A percentile compares a stretch with the other conserved stretches of the same genome.
phyloP scores from a whole-genome alignment of 2,797 vertebrate species.

The Siniperca scherzeri region DNA sequence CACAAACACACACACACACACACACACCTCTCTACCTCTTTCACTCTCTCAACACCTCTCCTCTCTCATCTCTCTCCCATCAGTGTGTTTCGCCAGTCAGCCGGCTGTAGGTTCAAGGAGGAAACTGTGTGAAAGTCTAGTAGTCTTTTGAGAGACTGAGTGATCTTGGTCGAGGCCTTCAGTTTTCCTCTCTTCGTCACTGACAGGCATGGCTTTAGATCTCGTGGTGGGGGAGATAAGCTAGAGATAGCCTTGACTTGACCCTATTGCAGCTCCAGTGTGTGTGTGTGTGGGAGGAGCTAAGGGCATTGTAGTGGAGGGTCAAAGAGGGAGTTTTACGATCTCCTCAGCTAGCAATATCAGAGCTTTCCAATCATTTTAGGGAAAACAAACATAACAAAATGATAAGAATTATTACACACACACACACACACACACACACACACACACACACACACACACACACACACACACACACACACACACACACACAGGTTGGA shows the following conservation, averaged over 20 bases:
- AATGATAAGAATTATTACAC: background rate
- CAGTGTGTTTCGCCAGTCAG: slow-evolving; percentile 30
- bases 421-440: slow-evolving; percentile 2
- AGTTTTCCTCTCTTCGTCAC: slow-evolving; percentile 59
- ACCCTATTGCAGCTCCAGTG: slow-evolving; percentile 55
- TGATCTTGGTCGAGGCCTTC: slow-evolving; percentile 58
- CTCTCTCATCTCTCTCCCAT: background rate
- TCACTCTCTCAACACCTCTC: slow-evolving; percentile 32
- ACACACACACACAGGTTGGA: slow-evolving; percentile 3
- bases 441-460: background rate
- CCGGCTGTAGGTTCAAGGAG: slow-evolving; percentile 41
- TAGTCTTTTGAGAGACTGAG: slow-evolving; percentile 41
- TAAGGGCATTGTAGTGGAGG: slow-evolving; percentile 7
- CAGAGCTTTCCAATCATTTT: slow-evolving; percentile 1
- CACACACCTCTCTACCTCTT: slow-evolving; percentile 41
- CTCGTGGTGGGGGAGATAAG: slow-evolving; percentile 62
- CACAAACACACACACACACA: slow-evolving; percentile 44
- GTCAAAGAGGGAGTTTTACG: slow-evolving; percentile 18
- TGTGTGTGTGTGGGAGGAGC: slow-evolving; percentile 17
- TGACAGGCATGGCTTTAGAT: slow-evolving; percentile 54
- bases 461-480: background rate
- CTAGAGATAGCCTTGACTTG: slow-evolving; percentile 67
- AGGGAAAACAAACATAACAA: background rate
- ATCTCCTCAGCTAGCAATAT: background rate
- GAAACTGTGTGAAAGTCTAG: slow-evolving; percentile 30